phyloP scores from a whole-genome alignment of 2,113 vertebrate genomes.

The Prolemur simus region DNA sequence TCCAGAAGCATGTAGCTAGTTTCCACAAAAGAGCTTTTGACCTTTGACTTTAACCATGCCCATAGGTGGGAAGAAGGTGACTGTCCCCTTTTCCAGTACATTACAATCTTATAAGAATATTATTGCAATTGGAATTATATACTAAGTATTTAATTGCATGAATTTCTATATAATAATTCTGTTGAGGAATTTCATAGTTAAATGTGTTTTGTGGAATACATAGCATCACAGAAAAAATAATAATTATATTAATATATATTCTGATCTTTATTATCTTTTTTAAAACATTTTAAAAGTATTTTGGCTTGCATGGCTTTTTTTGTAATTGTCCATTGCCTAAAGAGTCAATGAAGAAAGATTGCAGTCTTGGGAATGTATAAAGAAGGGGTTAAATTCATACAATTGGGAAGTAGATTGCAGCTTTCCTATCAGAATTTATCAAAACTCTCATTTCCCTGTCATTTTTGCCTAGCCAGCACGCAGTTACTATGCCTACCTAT shows the following conservation, averaged over 20 bases:
- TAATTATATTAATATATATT: not conserved
- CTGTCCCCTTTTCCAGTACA: not conserved
- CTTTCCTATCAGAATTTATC: conserved; percentile 51
- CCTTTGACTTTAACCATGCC: not conserved
- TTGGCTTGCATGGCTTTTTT: conserved; percentile 22
- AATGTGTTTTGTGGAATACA: not conserved
- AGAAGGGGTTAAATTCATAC: not conserved
- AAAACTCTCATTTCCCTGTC: conserved; percentile 28
- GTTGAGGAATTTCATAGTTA: not conserved
- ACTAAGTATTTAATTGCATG: not conserved
- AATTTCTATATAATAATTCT: not conserved
- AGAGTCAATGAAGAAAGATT: not conserved
- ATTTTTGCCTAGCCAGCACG: conserved; percentile 48
- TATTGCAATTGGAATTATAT: not conserved
- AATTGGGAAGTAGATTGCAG: not conserved
- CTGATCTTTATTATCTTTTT: not conserved
- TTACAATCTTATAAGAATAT: not conserved
- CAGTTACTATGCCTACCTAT: not conserved
- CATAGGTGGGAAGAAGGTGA: not conserved
- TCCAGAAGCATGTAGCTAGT: not conserved
- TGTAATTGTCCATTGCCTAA: conserved; percentile 28
- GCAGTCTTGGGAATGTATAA: not conserved
- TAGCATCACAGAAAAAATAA: not conserved
- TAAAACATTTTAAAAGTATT: not conserved
- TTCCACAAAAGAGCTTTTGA: not conserved